Conservation (phyloP, 2,113 vertebrate species). For the Peromyscus polionotus region DNA sequence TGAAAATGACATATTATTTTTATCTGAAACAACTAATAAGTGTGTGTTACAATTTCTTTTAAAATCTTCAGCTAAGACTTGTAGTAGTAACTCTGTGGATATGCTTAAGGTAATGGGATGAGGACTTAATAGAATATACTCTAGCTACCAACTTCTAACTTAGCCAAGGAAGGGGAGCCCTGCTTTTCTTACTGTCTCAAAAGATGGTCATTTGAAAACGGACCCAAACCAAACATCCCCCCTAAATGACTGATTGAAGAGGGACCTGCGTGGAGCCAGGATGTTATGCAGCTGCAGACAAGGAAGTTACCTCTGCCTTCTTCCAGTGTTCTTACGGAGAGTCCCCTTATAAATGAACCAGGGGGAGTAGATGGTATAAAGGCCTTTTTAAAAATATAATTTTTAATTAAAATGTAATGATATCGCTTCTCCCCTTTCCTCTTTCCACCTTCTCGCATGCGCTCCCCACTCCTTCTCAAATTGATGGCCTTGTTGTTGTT, state of each 20-base stretch:
- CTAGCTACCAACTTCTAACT: background rate
- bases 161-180: slow-evolving; percentile 11
- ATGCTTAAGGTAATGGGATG: background rate
- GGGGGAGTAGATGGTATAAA: background rate
- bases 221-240: slow-evolving; percentile 20
- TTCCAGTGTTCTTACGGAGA: background rate
- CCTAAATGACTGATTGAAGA: background rate
- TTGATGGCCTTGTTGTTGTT: background rate
- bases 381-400: background rate
- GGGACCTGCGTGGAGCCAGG: background rate
- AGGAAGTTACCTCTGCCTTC: background rate
- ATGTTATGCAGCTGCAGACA: background rate
- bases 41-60: slow-evolving; percentile 3
- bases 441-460: background rate
- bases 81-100: background rate
- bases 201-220: background rate
- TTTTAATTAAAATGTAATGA: background rate
- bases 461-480: background rate
- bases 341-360: background rate
- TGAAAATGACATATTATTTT: background rate
- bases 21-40: background rate
- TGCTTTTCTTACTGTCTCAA: background rate
- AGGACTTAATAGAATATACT: background rate
- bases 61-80: background rate
- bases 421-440: background rate